Conservation (phyloP, 2,797 vertebrate genomes). For the Molothrus aeneus region DNA sequence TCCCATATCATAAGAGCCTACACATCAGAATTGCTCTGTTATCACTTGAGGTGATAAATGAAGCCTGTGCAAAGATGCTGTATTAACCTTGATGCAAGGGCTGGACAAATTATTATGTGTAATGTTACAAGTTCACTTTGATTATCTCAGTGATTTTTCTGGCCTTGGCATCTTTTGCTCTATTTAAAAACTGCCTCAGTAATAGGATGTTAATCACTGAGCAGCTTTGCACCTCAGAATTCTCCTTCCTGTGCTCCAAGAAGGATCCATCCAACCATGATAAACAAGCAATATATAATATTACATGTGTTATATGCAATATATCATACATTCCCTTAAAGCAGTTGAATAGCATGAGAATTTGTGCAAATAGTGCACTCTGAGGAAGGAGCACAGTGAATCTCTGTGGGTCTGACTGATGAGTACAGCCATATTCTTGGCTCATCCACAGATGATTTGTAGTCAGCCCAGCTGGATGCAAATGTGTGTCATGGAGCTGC, state of each 20-base stretch:
- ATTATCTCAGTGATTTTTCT: slow-evolving; percentile 9
- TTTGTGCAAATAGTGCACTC: not conserved
- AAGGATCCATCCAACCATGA: not conserved
- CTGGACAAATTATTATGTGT: not conserved
- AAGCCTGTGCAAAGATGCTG: not conserved
- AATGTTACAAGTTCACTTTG: not conserved
- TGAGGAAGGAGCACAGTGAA: not conserved
- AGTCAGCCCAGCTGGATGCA: not conserved
- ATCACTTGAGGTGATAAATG: not conserved
- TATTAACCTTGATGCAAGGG: not conserved
- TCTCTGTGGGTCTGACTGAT: not conserved
- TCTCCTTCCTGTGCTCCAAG: not conserved
- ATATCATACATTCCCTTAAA: not conserved
- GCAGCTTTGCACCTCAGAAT: not conserved
- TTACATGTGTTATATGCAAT: not conserved
- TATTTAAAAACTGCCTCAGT: not conserved
- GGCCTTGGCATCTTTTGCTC: not conserved
- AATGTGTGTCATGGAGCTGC: not conserved
- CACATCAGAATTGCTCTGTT: not conserved
- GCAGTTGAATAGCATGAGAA: not conserved
- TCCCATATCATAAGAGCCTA: not conserved
- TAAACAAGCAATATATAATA: not conserved
- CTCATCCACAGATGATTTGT: not conserved
- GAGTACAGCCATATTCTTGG: not conserved
- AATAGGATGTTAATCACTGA: not conserved